Conservation (phyloP, 2,113 vertebrate genomes). For the Neofelis nebulosa region DNA sequence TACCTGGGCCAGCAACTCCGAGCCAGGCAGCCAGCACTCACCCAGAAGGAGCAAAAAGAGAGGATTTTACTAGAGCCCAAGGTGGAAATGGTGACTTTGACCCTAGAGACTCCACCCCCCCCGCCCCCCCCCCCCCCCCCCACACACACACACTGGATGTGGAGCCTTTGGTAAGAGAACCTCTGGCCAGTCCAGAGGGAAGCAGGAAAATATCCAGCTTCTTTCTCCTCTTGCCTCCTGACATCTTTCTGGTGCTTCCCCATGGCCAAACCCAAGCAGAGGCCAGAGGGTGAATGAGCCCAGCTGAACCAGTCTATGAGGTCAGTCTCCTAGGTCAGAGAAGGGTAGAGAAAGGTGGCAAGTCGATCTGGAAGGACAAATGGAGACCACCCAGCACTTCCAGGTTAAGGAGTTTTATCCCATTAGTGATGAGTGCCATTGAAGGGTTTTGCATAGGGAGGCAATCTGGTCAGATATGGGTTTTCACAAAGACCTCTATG, state of each 20-base stretch:
- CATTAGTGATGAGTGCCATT: too few species aligned
- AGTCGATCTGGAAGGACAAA: neutral
- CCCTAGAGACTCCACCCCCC: neutral
- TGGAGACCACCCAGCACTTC: neutral
- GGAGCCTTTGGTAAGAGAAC: neutral
- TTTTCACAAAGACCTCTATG: neutral
- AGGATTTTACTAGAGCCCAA: neutral
- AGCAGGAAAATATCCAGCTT: neutral
- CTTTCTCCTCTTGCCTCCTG: neutral
- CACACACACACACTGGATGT: neutral
- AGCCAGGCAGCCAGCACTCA: neutral
- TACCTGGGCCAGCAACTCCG: neutral
- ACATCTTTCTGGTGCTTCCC: neutral
- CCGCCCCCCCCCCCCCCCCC: rapidly evolving
- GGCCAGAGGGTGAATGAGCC: neutral
- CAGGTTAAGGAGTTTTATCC: neutral
- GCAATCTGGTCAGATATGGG: neutral
- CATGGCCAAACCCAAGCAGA: neutral
- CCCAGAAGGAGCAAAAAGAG: neutral
- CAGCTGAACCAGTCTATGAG: neutral
- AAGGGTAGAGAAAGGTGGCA: neutral
- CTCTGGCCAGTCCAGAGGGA: neutral
- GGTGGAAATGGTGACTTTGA: neutral
- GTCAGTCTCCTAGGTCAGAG: neutral
- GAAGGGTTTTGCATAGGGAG: neutral